A percentile compares a stretch with the other conserved stretches of the same genome.
phyloP scores from a whole-genome alignment of 2,113 vertebrate species.

The Callipepla californica region DNA sequence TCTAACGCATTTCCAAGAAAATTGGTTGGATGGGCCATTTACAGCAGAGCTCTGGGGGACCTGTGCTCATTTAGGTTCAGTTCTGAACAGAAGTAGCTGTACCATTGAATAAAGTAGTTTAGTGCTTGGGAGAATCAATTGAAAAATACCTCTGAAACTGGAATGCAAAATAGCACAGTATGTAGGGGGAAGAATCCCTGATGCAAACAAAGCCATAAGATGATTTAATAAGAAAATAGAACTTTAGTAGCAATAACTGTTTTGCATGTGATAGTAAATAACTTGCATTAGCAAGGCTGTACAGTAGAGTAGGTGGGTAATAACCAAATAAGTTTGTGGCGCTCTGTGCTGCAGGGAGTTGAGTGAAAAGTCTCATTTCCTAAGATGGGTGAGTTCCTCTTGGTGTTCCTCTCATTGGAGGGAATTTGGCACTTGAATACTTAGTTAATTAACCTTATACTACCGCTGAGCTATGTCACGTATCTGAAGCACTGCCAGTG shows the following conservation, averaged over 20 bases:
- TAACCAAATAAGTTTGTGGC: slow-evolving; percentile 77
- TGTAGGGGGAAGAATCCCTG: slow-evolving; percentile 81
- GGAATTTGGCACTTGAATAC: slow-evolving; percentile 66
- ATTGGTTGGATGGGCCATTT: slow-evolving; percentile 48
- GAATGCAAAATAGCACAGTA: slow-evolving; percentile 88
- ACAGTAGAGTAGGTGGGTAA: slow-evolving; percentile 77
- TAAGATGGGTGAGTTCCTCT: slow-evolving; percentile 58
- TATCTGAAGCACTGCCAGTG: background rate
- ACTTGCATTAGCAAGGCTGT: slow-evolving; percentile 75
- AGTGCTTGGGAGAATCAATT: slow-evolving; percentile 75
- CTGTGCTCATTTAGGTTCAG: slow-evolving; percentile 35
- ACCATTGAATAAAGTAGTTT: slow-evolving; percentile 71
- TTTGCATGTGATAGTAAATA: slow-evolving; percentile 88
- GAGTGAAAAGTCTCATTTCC: slow-evolving; percentile 39
- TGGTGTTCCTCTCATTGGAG: slow-evolving; percentile 30
- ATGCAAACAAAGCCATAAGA: slow-evolving; percentile 91
- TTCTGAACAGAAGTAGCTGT: slow-evolving; percentile 59
- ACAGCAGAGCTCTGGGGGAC: slow-evolving; percentile 60
- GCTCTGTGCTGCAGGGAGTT: slow-evolving; percentile 71
- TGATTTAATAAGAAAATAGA: slow-evolving; percentile 87
- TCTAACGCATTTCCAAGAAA: background rate
- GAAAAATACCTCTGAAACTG: slow-evolving; percentile 88
- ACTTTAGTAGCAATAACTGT: slow-evolving; percentile 95
- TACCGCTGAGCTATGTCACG: background rate
- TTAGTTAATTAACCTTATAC: background rate